A percentile compares a stretch with the other conserved stretches of the same genome.
phyloP scores from a whole-genome alignment of 2,113 vertebrate genomes.

The Pteronura brasiliensis region DNA sequence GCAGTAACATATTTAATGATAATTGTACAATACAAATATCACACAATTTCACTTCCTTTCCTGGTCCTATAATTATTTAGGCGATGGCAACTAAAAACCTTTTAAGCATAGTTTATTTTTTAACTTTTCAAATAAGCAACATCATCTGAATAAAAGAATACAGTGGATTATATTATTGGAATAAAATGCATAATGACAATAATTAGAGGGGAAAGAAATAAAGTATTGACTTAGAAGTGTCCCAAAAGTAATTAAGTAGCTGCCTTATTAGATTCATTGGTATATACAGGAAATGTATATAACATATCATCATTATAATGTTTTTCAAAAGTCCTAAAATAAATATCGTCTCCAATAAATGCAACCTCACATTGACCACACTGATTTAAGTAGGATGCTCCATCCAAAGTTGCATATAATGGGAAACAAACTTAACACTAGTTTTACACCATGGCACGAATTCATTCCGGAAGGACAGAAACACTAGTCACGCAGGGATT shows the following conservation, averaged over 20 bases:
- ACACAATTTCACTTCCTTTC: background rate
- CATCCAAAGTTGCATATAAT: background rate
- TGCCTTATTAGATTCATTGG: background rate
- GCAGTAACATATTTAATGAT: background rate
- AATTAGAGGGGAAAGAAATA: background rate
- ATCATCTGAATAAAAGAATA: background rate
- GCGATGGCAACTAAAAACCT: background rate
- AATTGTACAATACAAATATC: background rate
- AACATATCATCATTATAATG: background rate
- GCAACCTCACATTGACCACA: background rate
- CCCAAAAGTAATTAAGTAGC: background rate
- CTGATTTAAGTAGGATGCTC: background rate
- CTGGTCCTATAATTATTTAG: background rate
- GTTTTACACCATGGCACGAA: background rate
- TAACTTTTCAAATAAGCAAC: conserved; percentile 12
- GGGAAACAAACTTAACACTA: background rate
- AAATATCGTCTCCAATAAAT: background rate
- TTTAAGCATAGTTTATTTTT: background rate
- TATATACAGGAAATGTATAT: background rate
- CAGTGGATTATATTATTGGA: background rate
- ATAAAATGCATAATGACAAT: background rate
- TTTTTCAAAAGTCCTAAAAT: background rate
- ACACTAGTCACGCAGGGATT: background rate
- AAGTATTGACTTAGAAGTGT: background rate
- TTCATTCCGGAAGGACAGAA: background rate